Conservation (phyloP, 2,797 vertebrate genomes). For the Rhinatrema bivittatum region DNA sequence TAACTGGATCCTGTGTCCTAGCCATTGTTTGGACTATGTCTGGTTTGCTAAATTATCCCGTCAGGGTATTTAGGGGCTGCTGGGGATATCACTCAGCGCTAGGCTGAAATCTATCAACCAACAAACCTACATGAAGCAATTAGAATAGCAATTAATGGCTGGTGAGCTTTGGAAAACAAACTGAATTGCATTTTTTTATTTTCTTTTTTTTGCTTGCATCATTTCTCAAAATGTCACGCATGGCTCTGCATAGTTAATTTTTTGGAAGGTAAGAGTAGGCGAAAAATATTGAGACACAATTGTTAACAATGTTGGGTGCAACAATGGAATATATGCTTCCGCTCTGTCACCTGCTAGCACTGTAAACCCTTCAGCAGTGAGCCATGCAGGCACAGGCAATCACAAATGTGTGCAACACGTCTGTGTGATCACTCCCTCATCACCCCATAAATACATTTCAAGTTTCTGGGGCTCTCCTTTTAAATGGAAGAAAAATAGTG, state of each 20-base stretch:
- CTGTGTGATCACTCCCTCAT: no score
- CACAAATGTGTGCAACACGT: no score
- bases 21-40: slow-evolving; percentile 1
- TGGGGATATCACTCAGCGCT: slow-evolving; percentile 26
- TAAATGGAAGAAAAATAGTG: no score
- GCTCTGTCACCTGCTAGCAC: no score
- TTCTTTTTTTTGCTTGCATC: slow-evolving; percentile 9
- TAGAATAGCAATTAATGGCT: slow-evolving; percentile 37
- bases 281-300: neutral
- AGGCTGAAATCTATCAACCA: slow-evolving; percentile 18
- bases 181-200: slow-evolving; percentile 3
- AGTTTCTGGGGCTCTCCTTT: no score
- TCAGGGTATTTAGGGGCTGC: slow-evolving; percentile 29
- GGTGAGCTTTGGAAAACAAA: slow-evolving; percentile 19
- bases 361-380: no score
- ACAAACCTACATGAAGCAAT: slow-evolving; percentile 37
- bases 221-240: slow-evolving; percentile 17
- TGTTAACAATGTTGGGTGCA: no score
- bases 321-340: no score
- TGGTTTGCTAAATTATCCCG: slow-evolving; percentile 23
- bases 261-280: neutral
- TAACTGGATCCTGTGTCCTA: slow-evolving; percentile 23
- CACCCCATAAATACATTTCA: no score
- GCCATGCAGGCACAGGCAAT: no score
- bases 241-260: neutral